A percentile compares a stretch with the other conserved stretches of the same genome.
Evolutionary conservation across 1,140 invertebrate genomes (phyloP).

Genomic region (Sogatella furcifera): DNA sequence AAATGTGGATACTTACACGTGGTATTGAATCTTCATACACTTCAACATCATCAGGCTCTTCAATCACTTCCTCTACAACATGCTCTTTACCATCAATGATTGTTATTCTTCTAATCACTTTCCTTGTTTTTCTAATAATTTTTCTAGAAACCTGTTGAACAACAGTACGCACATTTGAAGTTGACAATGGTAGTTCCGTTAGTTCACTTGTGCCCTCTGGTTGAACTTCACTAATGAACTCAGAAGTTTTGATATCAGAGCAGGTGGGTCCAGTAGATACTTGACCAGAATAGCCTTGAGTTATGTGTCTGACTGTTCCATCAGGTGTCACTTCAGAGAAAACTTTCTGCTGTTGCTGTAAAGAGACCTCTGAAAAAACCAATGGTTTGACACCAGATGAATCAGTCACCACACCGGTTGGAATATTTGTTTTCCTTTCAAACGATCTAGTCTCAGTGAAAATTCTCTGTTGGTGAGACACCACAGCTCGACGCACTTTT

Average conservation of each 20-base stretch:
- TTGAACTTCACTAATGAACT: conserved; percentile 39
- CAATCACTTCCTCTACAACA: conserved; percentile 66
- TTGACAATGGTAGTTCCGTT: conserved; percentile 34
- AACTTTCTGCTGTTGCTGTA: conserved; percentile 50
- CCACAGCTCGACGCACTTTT: conserved; percentile 38
- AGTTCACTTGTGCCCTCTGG: conserved; percentile 1
- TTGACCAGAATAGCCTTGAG: conserved; percentile 48
- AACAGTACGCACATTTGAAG: conserved; percentile 57
- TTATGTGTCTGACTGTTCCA: conserved; percentile 45
- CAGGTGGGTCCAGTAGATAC: conserved; percentile 46
- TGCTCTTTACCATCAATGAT: conserved; percentile 75
- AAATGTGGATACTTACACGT: conserved; percentile 56
- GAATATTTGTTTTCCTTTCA: neutral
- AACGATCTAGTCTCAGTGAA: conserved; percentile 10
- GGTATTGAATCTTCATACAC: conserved; percentile 61
- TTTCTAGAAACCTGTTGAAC: conserved; percentile 67
- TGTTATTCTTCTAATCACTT: conserved; percentile 58
- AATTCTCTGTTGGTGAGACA: conserved; percentile 36
- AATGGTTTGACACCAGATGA: conserved; percentile 31
- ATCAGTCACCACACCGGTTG: neutral
- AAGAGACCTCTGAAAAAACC: conserved; percentile 50
- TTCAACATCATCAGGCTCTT: conserved; percentile 72
- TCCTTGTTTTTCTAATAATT: conserved; percentile 59
- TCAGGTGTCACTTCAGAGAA: conserved; percentile 47
- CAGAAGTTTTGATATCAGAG: conserved; percentile 47